These are phyloP conservation scores for Gadus macrocephalus DNA, from an alignment of 2,113 vertebrate species.

Conservation along the genomic window DNA sequence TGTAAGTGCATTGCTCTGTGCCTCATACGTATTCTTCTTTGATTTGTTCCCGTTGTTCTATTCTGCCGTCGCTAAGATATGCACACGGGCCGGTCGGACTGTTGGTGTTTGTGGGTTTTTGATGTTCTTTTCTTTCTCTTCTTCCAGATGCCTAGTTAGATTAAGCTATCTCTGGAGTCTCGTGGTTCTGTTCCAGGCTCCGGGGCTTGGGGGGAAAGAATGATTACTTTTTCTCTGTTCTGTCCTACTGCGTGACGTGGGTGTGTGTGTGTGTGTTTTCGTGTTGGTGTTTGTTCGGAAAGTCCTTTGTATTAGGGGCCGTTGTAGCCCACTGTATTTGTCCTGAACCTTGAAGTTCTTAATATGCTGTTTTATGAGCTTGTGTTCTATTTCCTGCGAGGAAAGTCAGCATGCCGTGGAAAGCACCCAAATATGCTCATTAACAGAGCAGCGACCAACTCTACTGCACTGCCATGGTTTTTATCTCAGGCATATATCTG, in stretches of 20 bases:
- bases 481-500: constrained; percentile 51
- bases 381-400: constrained; percentile 43
- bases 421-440: constrained; percentile 31
- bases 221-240: background rate
- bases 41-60: background rate
- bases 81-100: constrained; percentile 2
- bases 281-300: constrained; percentile 26
- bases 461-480: constrained; percentile 46
- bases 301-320: constrained; percentile 25
- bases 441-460: constrained; percentile 46
- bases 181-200: constrained; percentile 3
- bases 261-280: constrained; percentile 18
- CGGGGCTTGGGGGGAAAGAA: constrained; percentile 4
- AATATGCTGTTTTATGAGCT: constrained; percentile 41
- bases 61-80: background rate
- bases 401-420: constrained; percentile 31
- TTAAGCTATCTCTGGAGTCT: constrained; percentile 4
- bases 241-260: background rate
- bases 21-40: background rate
- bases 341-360: constrained; percentile 43
- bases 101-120: constrained; percentile 16
- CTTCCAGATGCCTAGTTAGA: constrained; percentile 28
- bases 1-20: constrained; percentile 38
- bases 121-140: background rate
- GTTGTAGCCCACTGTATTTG: constrained; percentile 42